phyloP scores from a whole-genome alignment of 2,113 vertebrate species.

The Lethenteron camtschaticum region DNA sequence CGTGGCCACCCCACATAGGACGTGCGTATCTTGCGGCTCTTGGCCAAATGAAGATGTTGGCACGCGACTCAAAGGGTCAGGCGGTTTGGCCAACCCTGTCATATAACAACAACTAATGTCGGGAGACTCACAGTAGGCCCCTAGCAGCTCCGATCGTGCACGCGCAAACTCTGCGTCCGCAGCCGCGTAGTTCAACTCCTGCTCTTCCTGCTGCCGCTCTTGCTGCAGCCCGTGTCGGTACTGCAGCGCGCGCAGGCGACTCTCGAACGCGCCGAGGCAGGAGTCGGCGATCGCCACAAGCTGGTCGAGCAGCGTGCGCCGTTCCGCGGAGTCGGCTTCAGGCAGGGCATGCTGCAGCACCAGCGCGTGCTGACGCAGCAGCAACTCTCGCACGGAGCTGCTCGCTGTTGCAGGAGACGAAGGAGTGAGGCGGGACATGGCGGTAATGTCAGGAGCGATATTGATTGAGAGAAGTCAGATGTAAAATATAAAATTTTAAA shows the following conservation, averaged over 20 bases:
- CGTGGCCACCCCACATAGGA: no score
- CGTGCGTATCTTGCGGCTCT: no score
- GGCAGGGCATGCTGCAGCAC: slow-evolving; percentile 57
- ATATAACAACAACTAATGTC: not conserved
- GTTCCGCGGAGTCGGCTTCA: slow-evolving; percentile 50
- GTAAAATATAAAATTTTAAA: no score
- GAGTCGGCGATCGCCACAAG: slow-evolving; percentile 57
- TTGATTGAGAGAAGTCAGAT: no score
- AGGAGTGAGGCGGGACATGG: no score
- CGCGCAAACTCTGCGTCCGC: slow-evolving; percentile 70
- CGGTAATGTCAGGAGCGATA: no score
- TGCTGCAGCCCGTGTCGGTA: slow-evolving; percentile 28
- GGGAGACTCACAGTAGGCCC: slow-evolving; percentile 17
- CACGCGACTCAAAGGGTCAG: no score
- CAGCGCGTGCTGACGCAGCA: slow-evolving; percentile 42
- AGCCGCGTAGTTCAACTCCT: slow-evolving; percentile 12
- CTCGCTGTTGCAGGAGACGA: no score
- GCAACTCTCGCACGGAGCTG: slow-evolving; percentile 24
- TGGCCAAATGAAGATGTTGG: no score
- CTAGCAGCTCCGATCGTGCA: slow-evolving; percentile 46
- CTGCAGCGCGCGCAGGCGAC: slow-evolving; percentile 54
- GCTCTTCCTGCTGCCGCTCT: slow-evolving; percentile 30
- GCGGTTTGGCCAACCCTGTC: no score
- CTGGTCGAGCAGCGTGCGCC: slow-evolving; percentile 48
- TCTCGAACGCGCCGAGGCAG: slow-evolving; percentile 48